These are phyloP conservation scores for Lasioglossum calceatum DNA, from an alignment of 2,888 invertebrate genomes.

Conservation along the genomic window DNA sequence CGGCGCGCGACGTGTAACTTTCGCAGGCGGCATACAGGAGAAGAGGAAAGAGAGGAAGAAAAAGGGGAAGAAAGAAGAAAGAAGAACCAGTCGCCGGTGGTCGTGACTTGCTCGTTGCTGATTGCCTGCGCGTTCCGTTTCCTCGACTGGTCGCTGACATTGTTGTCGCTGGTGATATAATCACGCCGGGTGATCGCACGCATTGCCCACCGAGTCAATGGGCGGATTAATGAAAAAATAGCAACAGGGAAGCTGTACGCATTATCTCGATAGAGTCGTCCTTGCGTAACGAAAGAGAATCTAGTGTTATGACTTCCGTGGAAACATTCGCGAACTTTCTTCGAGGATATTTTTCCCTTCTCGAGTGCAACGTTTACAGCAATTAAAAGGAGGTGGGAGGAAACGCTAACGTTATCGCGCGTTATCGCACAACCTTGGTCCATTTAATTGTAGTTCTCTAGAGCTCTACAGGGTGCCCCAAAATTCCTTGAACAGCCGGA, in stretches of 20 bases:
- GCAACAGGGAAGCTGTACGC: background rate
- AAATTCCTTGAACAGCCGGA: too few relatives aligned
- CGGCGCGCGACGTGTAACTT: constrained; percentile 26
- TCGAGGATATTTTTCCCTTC: background rate
- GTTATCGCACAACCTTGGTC: background rate
- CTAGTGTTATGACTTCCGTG: background rate
- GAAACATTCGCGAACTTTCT: background rate
- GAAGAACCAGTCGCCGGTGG: background rate
- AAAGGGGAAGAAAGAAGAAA: background rate
- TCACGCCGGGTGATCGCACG: background rate
- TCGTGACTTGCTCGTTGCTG: background rate
- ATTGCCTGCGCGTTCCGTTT: background rate
- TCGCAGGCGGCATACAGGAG: constrained; percentile 22
- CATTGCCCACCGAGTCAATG: background rate
- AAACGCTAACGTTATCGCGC: background rate
- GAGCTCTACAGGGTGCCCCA: too few relatives aligned
- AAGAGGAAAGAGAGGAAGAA: background rate
- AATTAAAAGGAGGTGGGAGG: background rate
- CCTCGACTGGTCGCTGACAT: constrained; percentile 16
- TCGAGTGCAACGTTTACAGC: background rate
- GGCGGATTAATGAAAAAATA: background rate
- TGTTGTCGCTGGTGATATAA: constrained; percentile 33
- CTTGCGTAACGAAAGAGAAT: background rate
- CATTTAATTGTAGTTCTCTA: background rate
- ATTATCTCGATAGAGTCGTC: background rate